Conservation (phyloP, 1,140 invertebrate species). For the Drosophila jambulina region DNA sequence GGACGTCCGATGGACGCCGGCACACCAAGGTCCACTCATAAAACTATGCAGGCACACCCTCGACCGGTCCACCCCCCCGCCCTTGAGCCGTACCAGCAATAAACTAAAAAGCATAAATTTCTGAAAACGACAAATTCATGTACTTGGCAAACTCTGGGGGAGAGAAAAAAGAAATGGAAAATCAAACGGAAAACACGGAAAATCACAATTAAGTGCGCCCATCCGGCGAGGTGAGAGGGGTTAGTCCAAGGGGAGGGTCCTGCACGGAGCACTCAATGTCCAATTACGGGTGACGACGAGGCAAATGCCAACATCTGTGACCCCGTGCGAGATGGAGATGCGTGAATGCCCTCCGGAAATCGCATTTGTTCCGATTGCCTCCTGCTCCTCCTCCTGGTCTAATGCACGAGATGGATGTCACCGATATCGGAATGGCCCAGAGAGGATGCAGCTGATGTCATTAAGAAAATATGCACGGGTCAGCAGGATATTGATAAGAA, state of each 20-base stretch:
- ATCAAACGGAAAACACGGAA: constrained; percentile 76
- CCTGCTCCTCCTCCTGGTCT: constrained; percentile 1
- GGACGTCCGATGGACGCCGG: constrained; percentile 23
- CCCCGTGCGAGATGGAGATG: constrained; percentile 51
- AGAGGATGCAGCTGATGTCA: constrained; percentile 14
- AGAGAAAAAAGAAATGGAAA: constrained; percentile 46
- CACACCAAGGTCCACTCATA: constrained; percentile 60
- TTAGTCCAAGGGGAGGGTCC: constrained; percentile 11
- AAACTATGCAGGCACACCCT: constrained; percentile 44
- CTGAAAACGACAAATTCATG: constrained; percentile 71
- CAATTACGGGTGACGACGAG: constrained; percentile 70
- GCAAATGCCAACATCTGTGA: constrained; percentile 77
- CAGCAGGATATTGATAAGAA: constrained; percentile 1
- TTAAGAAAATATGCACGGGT: constrained; percentile 22
- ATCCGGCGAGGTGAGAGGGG: constrained; percentile 40
- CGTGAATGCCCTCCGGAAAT: constrained; percentile 59
- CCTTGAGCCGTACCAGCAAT: constrained; percentile 41
- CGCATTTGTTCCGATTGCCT: constrained; percentile 49
- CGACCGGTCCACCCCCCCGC: neutral
- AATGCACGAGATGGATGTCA: constrained; percentile 68
- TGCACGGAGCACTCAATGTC: constrained; percentile 45
- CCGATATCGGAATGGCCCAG: constrained; percentile 31
- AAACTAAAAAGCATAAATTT: constrained; percentile 82
- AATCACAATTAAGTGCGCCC: constrained; percentile 63
- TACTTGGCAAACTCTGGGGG: constrained; percentile 21